Conservation (phyloP, 2,797 vertebrate species). For the Nasua narica region DNA sequence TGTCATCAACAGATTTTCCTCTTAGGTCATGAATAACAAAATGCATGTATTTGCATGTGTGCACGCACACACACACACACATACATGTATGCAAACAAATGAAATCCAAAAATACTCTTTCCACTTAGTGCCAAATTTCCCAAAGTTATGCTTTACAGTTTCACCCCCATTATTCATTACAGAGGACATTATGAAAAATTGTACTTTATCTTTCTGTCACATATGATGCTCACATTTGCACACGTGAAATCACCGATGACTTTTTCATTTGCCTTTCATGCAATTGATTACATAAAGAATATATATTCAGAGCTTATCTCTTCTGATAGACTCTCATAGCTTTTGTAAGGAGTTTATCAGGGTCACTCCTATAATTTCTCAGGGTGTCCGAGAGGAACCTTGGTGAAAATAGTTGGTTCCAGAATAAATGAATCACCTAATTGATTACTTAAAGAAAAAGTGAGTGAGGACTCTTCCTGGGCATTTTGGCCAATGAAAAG, state of each 20-base stretch:
- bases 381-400: neutral
- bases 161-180: neutral
- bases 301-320: neutral
- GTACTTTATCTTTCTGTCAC: neutral
- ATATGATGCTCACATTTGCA: neutral
- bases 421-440: neutral
- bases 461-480: neutral
- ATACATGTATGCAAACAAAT: neutral
- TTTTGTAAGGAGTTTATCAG: neutral
- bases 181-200: neutral
- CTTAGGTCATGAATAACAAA: neutral
- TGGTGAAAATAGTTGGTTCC: neutral
- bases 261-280: neutral
- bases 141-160: neutral
- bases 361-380: neutral
- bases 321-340: neutral
- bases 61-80: neutral
- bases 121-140: neutral
- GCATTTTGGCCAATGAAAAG: neutral
- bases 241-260: neutral
- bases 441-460: neutral
- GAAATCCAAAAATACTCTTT: neutral
- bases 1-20: neutral
- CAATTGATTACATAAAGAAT: slow-evolving; percentile 8
- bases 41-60: neutral